Conservation (phyloP, 2,113 vertebrate species). For the Columba livia region DNA sequence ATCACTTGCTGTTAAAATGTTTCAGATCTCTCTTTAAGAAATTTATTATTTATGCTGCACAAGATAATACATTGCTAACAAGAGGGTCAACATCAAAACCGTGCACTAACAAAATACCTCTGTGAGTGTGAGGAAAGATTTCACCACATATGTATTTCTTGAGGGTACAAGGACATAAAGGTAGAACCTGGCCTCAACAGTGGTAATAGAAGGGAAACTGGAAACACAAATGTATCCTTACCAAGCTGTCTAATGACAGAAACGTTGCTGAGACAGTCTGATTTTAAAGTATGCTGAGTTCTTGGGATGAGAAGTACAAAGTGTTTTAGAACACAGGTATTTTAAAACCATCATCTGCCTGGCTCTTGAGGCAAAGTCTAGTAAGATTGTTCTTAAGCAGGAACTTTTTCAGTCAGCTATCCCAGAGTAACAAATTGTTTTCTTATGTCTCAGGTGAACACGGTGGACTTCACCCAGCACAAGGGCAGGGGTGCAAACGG, state of each 20-base stretch:
- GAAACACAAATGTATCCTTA: not conserved
- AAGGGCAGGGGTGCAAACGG: not conserved
- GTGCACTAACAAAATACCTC: not conserved
- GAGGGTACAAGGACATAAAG: not conserved
- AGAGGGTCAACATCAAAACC: not conserved
- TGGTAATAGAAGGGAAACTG: not conserved
- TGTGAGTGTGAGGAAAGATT: not conserved
- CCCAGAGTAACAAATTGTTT: accelerated
- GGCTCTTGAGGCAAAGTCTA: not conserved
- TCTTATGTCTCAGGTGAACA: not conserved
- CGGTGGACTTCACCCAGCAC: not conserved
- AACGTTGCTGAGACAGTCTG: not conserved
- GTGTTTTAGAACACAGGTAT: not conserved
- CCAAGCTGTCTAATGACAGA: not conserved
- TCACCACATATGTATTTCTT: not conserved
- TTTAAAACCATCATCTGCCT: not conserved
- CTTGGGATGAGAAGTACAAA: not conserved
- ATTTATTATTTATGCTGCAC: not conserved
- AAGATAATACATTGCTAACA: not conserved
- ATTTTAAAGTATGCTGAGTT: not conserved
- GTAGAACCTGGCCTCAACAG: not conserved
- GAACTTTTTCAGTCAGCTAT: not conserved
- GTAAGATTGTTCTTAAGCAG: not conserved
- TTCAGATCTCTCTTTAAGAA: not conserved
- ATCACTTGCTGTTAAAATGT: constrained; percentile 11